Evolutionary conservation across 2,797 vertebrate genomes (phyloP).

Genomic region (Manis pentadactyla): DNA sequence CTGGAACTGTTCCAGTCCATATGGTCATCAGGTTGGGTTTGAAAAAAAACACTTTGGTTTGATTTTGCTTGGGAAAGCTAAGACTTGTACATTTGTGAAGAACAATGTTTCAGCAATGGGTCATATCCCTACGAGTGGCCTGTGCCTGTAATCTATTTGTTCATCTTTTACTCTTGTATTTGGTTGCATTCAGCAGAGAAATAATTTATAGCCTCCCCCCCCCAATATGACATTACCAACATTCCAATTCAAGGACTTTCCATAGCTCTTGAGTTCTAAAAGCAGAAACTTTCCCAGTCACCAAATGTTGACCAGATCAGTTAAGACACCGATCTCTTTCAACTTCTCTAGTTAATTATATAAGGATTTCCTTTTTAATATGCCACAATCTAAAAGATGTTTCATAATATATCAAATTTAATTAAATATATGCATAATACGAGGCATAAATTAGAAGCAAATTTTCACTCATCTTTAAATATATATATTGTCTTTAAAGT

Average conservation of each 20-base stretch:
- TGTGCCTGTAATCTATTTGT: not conserved
- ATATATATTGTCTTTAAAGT: constrained; percentile 29
- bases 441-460: not conserved
- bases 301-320: not conserved
- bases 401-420: constrained; percentile 46
- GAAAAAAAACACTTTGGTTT: constrained; percentile 32
- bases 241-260: constrained; percentile 12
- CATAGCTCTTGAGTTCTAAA: not conserved
- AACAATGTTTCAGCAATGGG: not conserved
- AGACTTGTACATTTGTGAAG: not conserved
- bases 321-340: not conserved
- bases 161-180: constrained; percentile 47
- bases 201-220: not conserved
- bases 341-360: constrained; percentile 20
- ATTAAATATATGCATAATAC: not conserved
- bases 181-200: constrained; percentile 6
- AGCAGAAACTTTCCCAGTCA: constrained; percentile 31
- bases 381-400: constrained; percentile 9
- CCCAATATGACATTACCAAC: not conserved
- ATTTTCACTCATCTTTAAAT: constrained; percentile 35
- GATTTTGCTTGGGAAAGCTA: not conserved
- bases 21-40: not conserved
- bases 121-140: constrained; percentile 6
- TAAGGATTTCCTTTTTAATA: constrained; percentile 37
- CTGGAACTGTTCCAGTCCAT: not conserved